Base-by-base conservation (phyloP, 2,888 invertebrate genomes). In the Polydrusus tereticollis region DNA sequence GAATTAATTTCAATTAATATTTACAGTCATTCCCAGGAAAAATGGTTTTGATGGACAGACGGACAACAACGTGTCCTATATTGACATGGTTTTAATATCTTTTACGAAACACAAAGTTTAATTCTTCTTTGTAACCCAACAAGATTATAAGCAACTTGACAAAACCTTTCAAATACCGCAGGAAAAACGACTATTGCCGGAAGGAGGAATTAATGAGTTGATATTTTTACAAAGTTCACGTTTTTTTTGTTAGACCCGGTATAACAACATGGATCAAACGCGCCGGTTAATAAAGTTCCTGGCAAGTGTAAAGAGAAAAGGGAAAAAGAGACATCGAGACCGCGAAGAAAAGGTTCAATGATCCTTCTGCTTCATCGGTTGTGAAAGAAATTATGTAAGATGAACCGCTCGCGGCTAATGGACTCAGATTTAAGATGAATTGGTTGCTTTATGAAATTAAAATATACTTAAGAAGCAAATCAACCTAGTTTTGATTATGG, bases 311-410 rank as follows among this genome's bases (percentile, higher is more conserved):
- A 36, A 67, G 45, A 45, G 33, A 58, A 67, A 67, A 45, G 45
- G 52, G 59, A 33, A 59, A 59, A 67, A 58, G 59, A 59, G 47
- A 67, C 58, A 59, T 62, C 21, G 62, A 52, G 55, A 64, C 64
- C 52, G 41, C 52, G 36, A 52, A 38, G 55, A 60, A 59, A 60
- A 70, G 38, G 70, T 70, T 70, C 70, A 70, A 65, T 50, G 70
- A 70, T 70, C 70, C 63, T 65, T 70, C 70, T 55, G 69, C 63
- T 64, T 58, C 36, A 66, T 66, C 43, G 70, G 55, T 70, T 70
- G 63, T 70, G 70, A 65, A 65, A 63, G 63, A 50, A 33, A 41
- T 69, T 69, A 69, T 58, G 36, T 63, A 69, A 69, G 64, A 33
- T 52, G 58, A 41, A 33, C 33, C 29, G 60, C 45, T 29, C 43